Evolutionary conservation across 2,888 invertebrate species (phyloP).

Genomic region (Electrophaes corylata): DNA sequence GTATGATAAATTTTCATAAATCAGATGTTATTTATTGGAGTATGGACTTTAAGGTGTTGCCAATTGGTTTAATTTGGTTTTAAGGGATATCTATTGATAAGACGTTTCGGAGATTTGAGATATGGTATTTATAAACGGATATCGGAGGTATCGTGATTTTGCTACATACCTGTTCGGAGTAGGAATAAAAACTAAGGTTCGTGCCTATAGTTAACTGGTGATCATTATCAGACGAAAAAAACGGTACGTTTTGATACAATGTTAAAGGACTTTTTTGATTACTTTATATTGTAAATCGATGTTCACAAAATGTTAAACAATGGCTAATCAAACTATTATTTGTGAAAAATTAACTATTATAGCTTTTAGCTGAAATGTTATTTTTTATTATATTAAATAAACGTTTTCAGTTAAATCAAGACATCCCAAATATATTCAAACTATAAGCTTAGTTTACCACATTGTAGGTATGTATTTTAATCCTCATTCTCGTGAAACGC

Average conservation of each 20-base stretch:
- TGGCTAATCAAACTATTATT: not conserved
- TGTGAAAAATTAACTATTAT: not conserved
- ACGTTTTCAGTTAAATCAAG: no score
- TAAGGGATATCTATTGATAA: conserved; percentile 62
- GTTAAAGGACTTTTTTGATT: conserved; percentile 2
- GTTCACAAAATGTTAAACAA: not conserved
- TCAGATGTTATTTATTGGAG: conserved; percentile 81
- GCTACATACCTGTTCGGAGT: conserved; percentile 50
- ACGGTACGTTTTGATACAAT: not conserved
- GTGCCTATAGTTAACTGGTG: conserved; percentile 47
- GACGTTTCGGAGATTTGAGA: conserved; percentile 58
- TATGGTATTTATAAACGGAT: conserved; percentile 65
- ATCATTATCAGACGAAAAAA: conserved; percentile 46
- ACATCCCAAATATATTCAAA: no score
- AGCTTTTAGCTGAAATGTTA: not conserved
- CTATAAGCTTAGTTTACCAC: not conserved
- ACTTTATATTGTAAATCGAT: not conserved
- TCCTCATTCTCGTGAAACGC: conserved; percentile 12
- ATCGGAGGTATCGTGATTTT: conserved; percentile 66
- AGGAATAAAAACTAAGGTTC: conserved; percentile 58
- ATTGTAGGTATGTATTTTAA: no score
- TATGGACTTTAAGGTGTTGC: conserved; percentile 81
- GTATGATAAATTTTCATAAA: conserved; percentile 83
- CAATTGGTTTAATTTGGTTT: conserved; percentile 76
- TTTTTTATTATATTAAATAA: no score